Conservation (phyloP, 53 echinoderm and acorn worm species). For the Zoroaster sp. region DNA sequence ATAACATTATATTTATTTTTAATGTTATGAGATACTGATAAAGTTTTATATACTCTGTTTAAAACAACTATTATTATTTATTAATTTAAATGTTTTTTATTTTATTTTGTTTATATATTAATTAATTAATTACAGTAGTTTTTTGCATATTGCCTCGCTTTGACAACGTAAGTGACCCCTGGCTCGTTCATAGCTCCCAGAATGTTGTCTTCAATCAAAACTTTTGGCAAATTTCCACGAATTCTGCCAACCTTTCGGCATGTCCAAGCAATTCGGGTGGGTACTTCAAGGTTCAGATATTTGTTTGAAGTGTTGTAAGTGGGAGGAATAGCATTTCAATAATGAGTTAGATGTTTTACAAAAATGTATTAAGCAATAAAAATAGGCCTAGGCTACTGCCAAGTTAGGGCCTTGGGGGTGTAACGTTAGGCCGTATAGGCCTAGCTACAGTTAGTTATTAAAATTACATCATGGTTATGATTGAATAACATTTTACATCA, state of each 20-base stretch:
- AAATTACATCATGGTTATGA: too few relatives aligned
- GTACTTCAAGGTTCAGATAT: not conserved
- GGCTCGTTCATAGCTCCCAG: not conserved
- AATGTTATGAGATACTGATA: too few relatives aligned
- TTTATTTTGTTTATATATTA: not conserved
- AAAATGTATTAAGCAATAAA: too few relatives aligned
- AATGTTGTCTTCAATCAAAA: slow-evolving; percentile 36
- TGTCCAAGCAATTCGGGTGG: slow-evolving; percentile 15
- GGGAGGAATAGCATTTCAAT: not conserved
- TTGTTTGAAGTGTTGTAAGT: not conserved
- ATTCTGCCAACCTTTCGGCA: slow-evolving; percentile 37
- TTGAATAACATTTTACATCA: too few relatives aligned
- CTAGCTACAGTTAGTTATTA: too few relatives aligned
- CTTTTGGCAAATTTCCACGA: slow-evolving; percentile 40
- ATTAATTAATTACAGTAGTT: not conserved
- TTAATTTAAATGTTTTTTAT: not conserved
- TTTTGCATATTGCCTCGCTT: not conserved
- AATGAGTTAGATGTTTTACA: not conserved
- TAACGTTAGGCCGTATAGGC: too few relatives aligned
- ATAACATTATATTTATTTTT: too few relatives aligned
- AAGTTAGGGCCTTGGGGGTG: too few relatives aligned
- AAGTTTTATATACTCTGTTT: not conserved
- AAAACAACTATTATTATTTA: not conserved
- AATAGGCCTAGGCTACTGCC: too few relatives aligned
- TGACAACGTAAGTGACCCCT: not conserved